Percentiles rank a stretch among this genome's conserved stretches.
Conservation (phyloP, 2,113 vertebrate species). For the Spea multiplicata region DNA sequence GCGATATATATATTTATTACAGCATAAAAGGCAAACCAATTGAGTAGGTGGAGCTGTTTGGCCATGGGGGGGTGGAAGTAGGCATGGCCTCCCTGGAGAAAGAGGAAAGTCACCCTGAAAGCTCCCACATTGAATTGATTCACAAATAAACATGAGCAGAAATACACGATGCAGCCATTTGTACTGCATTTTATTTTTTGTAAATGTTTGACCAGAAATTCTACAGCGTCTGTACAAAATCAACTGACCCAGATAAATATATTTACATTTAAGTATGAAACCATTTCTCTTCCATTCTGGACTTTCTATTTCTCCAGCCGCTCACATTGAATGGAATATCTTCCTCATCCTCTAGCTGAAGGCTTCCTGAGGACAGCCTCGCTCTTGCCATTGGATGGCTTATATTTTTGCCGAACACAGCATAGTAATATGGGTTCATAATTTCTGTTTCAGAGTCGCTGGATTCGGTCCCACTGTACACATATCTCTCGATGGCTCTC, state of each 20-base stretch:
- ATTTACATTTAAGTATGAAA: conserved; percentile 46
- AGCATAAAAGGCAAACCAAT: too few relatives aligned
- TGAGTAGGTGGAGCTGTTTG: too few relatives aligned
- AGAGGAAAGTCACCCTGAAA: too few relatives aligned
- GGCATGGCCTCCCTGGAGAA: too few relatives aligned
- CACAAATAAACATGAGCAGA: too few relatives aligned
- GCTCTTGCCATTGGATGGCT: conserved; percentile 71
- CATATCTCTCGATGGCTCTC: conserved; percentile 58
- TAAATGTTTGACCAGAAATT: too few relatives aligned
- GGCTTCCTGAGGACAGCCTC: conserved; percentile 86
- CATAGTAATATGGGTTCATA: conserved; percentile 72
- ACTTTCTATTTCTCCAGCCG: conserved; percentile 48
- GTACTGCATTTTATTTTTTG: too few relatives aligned
- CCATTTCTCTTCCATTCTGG: conserved; percentile 29
- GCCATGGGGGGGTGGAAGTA: too few relatives aligned
- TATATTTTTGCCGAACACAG: conserved; percentile 65
- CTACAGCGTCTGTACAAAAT: too few relatives aligned
- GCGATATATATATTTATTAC: too few relatives aligned
- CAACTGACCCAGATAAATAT: conserved; percentile 4
- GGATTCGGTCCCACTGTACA: conserved; percentile 73
- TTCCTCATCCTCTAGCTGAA: conserved; percentile 86
- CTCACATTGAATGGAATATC: conserved; percentile 52
- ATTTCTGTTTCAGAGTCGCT: conserved; percentile 86
- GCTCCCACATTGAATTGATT: too few relatives aligned
- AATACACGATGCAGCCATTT: too few relatives aligned